phyloP scores from a whole-genome alignment of 2,888 invertebrate genomes.

The Caenorhabditis sp. region DNA sequence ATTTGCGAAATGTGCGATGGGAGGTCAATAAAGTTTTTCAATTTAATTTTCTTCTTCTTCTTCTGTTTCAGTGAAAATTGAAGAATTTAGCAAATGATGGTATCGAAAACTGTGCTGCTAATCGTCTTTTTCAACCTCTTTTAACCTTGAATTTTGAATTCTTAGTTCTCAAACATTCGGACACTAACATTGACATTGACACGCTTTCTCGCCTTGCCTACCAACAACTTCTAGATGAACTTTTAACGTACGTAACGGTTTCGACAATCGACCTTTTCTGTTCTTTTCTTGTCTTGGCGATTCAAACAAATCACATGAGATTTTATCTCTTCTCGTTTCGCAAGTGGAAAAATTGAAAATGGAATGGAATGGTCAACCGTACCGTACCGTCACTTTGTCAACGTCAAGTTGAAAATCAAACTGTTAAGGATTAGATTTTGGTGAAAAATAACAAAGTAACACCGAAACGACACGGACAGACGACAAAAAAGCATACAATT shows the following conservation, averaged over 20 bases:
- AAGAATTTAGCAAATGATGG: not conserved
- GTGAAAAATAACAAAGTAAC: not conserved
- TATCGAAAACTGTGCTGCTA: not conserved
- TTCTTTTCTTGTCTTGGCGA: slow-evolving; percentile 33
- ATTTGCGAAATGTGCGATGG: slow-evolving; percentile 13
- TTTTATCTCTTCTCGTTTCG: slow-evolving; percentile 24
- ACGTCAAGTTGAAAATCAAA: not conserved
- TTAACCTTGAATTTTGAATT: slow-evolving; percentile 49
- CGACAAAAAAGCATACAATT: slow-evolving; percentile 6
- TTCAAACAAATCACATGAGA: slow-evolving; percentile 52
- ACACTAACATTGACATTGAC: slow-evolving; percentile 44
- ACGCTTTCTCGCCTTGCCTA: no score
- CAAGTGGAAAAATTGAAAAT: not conserved
- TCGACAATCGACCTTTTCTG: slow-evolving; percentile 25
- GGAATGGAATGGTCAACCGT: slow-evolving; percentile 24
- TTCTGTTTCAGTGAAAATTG: no score
- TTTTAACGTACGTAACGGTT: slow-evolving; percentile 45
- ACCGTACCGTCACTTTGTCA: no score
- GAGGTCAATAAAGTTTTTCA: no score
- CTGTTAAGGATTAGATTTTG: not conserved
- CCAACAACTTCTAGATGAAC: slow-evolving; percentile 17
- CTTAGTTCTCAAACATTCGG: slow-evolving; percentile 27
- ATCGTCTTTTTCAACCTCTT: not conserved
- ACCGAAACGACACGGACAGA: not conserved
- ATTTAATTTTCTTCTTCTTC: no score